phyloP scores from a whole-genome alignment of 1,140 invertebrate species.

The Sinonovacula constricta region DNA sequence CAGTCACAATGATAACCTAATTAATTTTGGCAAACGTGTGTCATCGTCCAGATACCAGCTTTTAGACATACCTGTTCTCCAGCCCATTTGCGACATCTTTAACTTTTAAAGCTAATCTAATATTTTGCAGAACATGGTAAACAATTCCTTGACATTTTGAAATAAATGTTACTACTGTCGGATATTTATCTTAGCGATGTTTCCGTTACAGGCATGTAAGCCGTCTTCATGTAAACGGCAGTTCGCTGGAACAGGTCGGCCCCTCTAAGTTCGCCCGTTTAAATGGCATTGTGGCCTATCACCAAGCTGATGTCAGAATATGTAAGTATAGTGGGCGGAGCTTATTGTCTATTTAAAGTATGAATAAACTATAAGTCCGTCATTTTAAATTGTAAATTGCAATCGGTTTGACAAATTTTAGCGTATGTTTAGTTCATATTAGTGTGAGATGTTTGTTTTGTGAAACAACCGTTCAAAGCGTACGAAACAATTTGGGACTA shows the following conservation, averaged over 20 bases:
- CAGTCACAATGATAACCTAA: no score
- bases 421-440: neutral
- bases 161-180: no score
- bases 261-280: conserved; percentile 29
- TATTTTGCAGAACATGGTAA: neutral
- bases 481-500: neutral
- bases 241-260: conserved; percentile 17
- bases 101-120: neutral
- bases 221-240: conserved; percentile 18
- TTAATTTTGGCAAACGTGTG: neutral
- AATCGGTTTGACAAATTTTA: neutral
- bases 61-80: neutral
- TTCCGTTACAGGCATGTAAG: conserved; percentile 26
- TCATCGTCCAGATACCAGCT: neutral
- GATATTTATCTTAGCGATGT: no score
- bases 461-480: neutral
- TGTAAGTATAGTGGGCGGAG: conserved; percentile 2
- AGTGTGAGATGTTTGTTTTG: neutral
- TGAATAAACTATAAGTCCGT: neutral
- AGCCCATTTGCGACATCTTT: neutral
- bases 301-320: conserved; percentile 9
- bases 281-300: conserved; percentile 39
- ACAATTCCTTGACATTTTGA: neutral
- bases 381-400: neutral
- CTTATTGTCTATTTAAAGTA: neutral